These are phyloP conservation scores for Aythya baeri DNA, from an alignment of 2,113 vertebrate genomes.

Conservation along the genomic window DNA sequence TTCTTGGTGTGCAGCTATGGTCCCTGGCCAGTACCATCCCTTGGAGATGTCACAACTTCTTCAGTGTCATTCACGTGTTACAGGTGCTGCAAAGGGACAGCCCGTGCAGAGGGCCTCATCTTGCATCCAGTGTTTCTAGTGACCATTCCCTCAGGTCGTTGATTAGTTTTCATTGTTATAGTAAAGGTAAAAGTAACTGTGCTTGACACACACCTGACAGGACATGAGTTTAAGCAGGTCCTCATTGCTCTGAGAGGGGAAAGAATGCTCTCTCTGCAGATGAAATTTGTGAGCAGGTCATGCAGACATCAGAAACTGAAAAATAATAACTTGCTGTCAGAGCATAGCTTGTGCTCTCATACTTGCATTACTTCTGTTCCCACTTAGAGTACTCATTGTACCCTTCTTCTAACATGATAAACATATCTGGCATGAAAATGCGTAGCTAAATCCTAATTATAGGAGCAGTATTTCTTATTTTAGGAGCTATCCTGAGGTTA, in stretches of 20 bases:
- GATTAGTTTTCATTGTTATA: background rate
- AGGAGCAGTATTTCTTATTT: background rate
- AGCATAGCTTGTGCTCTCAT: background rate
- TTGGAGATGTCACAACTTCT: background rate
- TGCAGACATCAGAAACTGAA: background rate
- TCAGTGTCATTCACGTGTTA: background rate
- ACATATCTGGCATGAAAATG: background rate
- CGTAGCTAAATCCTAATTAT: background rate
- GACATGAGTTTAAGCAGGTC: background rate
- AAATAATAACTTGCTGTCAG: background rate
- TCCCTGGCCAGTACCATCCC: background rate
- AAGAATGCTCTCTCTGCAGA: background rate
- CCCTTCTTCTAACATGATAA: background rate
- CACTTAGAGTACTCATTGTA: background rate
- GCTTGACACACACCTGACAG: background rate
- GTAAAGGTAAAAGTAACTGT: background rate
- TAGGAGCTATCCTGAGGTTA: background rate
- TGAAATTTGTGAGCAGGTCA: constrained; percentile 14
- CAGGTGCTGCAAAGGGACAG: background rate
- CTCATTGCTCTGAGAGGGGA: background rate
- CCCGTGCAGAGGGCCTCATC: background rate
- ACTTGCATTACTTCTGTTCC: background rate
- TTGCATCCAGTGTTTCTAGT: background rate
- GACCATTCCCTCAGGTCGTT: background rate
- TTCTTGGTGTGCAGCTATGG: background rate